Evolutionary conservation across 92 coral and sea anemone species (phyloP).

Genomic region (Micromussa lordhowensis): DNA sequence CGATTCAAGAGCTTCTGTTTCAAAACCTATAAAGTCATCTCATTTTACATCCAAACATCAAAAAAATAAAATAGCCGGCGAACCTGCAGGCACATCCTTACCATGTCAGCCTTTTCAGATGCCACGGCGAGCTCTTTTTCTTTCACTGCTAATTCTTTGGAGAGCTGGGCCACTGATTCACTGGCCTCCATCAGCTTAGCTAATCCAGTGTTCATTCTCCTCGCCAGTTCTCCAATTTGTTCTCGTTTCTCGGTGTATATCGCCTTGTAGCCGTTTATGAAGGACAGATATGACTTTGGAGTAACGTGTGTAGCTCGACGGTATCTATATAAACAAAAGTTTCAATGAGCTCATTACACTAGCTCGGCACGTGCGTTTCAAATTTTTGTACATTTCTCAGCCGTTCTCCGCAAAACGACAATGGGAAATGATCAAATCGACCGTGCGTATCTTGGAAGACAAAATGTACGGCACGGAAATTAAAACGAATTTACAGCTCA

Average conservation of each 20-base stretch:
- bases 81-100: conserved; percentile 25
- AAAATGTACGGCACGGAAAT: neutral
- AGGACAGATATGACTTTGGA: conserved; percentile 93
- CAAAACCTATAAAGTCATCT: neutral
- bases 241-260: conserved; percentile 84
- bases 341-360: neutral
- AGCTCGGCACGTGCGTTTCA: neutral
- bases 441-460: neutral
- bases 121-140: conserved; percentile 97
- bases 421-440: neutral
- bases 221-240: conserved; percentile 88
- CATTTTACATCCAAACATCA: neutral
- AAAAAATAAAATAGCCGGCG: neutral
- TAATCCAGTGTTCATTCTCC: conserved; percentile 96
- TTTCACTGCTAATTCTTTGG: conserved; percentile 92
- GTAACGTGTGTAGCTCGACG: conserved; percentile 99
- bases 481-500: neutral
- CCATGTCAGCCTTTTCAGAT: conserved; percentile 94
- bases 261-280: conserved; percentile 94
- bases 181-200: conserved; percentile 98
- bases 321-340: conserved; percentile 54
- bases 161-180: conserved; percentile 93
- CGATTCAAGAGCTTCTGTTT: neutral
- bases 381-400: neutral
- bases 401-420: neutral